Evolutionary conservation across 2,888 invertebrate species (phyloP).

Genomic region (Eustalomyia histrio): DNA sequence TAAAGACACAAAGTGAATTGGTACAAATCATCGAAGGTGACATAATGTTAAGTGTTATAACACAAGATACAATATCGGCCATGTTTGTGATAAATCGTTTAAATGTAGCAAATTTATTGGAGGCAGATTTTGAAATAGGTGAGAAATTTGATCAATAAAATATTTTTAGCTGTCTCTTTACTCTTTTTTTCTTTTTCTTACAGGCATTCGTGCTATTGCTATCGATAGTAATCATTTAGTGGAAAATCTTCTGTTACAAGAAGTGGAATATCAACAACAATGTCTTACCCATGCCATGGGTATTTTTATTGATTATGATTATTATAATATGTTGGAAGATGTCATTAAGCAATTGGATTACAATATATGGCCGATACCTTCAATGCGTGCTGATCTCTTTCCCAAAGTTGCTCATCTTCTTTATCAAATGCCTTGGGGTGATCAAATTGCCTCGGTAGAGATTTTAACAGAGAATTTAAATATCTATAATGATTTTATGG

Average conservation of each 20-base stretch:
- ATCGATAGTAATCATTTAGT: constrained; percentile 71
- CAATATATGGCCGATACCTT: constrained; percentile 78
- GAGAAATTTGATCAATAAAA: constrained; percentile 26
- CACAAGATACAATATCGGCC: constrained; percentile 76
- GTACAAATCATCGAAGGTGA: constrained; percentile 77
- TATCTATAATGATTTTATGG: constrained; percentile 78
- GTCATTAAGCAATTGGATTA: constrained; percentile 77
- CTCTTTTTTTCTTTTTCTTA: not conserved
- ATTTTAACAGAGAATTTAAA: constrained; percentile 75
- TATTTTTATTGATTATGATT: constrained; percentile 75
- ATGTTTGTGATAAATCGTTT: constrained; percentile 78
- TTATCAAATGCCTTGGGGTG: constrained; percentile 79
- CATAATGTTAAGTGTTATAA: constrained; percentile 76
- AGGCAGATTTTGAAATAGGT: constrained; percentile 78
- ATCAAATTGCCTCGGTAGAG: constrained; percentile 78
- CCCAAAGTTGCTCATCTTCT: constrained; percentile 77
- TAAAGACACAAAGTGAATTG: constrained; percentile 71
- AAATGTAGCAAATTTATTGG: constrained; percentile 77
- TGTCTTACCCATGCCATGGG: constrained; percentile 77
- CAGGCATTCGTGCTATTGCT: constrained; percentile 76
- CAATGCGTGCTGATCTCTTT: constrained; percentile 72
- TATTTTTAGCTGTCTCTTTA: not conserved
- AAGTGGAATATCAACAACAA: constrained; percentile 77
- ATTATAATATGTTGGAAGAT: constrained; percentile 73
- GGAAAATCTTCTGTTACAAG: constrained; percentile 77